These are phyloP conservation scores for Pseudorhiza aurosa DNA, from an alignment of 30 jellyfish, hydroid and myxozoan genomes.

Conservation along the genomic window DNA sequence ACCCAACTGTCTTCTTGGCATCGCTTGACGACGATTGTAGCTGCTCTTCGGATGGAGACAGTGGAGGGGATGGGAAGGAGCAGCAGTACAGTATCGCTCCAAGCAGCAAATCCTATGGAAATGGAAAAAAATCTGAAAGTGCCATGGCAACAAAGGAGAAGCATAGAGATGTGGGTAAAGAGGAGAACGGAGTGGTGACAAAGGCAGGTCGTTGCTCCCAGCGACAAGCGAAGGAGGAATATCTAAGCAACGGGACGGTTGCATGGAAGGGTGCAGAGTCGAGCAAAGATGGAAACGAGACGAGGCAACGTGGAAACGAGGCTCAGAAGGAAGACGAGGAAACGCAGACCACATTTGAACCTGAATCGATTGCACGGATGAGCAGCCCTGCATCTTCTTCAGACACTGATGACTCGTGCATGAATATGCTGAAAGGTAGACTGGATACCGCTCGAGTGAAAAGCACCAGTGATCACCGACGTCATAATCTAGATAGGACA, in stretches of 20 bases:
- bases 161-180: too few relatives aligned
- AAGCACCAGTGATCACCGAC: conserved; percentile 38
- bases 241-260: too few relatives aligned
- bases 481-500: conserved; percentile 75
- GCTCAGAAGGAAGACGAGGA: background rate
- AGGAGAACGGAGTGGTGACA: too few relatives aligned
- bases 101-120: too few relatives aligned
- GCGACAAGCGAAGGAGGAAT: too few relatives aligned
- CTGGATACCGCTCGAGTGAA: conserved; percentile 59
- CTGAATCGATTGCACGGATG: background rate
- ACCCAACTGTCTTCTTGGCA: conserved; percentile 68
- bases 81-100: too few relatives aligned
- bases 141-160: too few relatives aligned
- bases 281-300: background rate
- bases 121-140: too few relatives aligned
- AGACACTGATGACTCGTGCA: conserved; percentile 19
- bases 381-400: conserved; percentile 32
- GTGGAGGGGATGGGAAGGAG: background rate
- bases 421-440: conserved; percentile 40
- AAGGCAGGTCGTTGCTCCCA: too few relatives aligned
- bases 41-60: conserved; percentile 2
- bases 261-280: too few relatives aligned
- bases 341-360: background rate
- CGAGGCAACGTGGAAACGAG: conserved; percentile 1
- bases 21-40: conserved; percentile 46